Evolutionary conservation across 2,888 invertebrate species (phyloP).

Genomic region (Agrilus cyanescens): DNA sequence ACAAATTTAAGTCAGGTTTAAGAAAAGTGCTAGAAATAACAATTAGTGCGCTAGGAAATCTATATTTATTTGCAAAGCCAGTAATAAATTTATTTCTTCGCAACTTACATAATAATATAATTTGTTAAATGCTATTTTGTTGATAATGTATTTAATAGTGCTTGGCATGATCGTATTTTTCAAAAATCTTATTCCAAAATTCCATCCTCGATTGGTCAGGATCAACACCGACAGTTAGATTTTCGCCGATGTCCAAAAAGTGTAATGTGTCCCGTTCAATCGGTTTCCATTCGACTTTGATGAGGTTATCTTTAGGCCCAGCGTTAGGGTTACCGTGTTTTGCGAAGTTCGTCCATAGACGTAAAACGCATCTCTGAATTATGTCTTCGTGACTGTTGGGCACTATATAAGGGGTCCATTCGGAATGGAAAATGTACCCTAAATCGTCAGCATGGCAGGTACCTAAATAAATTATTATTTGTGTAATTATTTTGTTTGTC

Average conservation of each 20-base stretch:
- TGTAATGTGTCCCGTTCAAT: slow-evolving; percentile 17
- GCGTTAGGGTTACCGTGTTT: slow-evolving; percentile 25
- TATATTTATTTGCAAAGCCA: too few relatives aligned
- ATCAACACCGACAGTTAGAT: slow-evolving; percentile 18
- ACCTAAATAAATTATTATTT: slow-evolving; percentile 11
- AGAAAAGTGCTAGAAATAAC: too few relatives aligned
- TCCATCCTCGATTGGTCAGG: slow-evolving; percentile 22
- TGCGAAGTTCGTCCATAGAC: slow-evolving; percentile 30
- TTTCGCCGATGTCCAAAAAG: slow-evolving; percentile 23
- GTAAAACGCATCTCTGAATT: slow-evolving; percentile 23
- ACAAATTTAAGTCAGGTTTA: too few relatives aligned
- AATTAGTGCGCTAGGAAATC: too few relatives aligned
- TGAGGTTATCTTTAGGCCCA: slow-evolving; percentile 14
- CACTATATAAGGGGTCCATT: slow-evolving; percentile 5
- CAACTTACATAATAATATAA: too few relatives aligned
- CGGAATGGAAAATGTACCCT: slow-evolving; percentile 23
- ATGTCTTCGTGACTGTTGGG: slow-evolving; percentile 20
- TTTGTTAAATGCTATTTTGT: too few relatives aligned
- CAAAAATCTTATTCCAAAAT: slow-evolving; percentile 17
- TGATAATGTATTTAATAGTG: too few relatives aligned
- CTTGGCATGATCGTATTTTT: too few relatives aligned
- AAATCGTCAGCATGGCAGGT: slow-evolving; percentile 28
- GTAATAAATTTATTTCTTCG: too few relatives aligned
- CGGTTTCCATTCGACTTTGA: slow-evolving; percentile 23
- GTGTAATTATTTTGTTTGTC: too few relatives aligned